Conservation (phyloP, 2,797 vertebrate species). For the Aplochiton taeniatus region DNA sequence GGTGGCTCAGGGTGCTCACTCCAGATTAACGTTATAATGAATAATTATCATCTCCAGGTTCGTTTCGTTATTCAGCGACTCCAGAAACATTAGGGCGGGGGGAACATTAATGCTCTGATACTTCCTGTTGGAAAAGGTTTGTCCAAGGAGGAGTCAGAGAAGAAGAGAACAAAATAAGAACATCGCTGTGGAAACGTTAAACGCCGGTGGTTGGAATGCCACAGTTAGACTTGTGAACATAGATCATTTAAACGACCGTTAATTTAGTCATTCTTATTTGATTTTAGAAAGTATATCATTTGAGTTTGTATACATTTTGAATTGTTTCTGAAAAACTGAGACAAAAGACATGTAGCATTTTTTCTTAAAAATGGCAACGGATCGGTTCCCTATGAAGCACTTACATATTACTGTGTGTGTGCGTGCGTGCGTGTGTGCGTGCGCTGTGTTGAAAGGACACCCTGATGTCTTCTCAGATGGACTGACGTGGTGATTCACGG, state of each 20-base stretch:
- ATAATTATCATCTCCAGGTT: slow-evolving; percentile 54
- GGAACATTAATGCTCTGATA: slow-evolving; percentile 45
- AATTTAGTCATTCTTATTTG: too few species aligned
- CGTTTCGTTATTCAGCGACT: slow-evolving; percentile 36
- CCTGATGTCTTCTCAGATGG: slow-evolving; percentile 51
- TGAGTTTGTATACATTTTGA: too few species aligned
- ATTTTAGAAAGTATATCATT: too few species aligned
- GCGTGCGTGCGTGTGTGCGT: too few species aligned
- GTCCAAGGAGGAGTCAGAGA: slow-evolving; percentile 13
- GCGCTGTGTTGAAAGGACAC: slow-evolving; percentile 24
- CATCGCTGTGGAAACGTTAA: neutral
- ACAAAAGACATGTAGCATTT: too few species aligned
- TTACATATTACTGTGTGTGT: too few species aligned
- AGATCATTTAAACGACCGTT: too few species aligned
- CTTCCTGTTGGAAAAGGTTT: slow-evolving; percentile 15
- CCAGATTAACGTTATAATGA: slow-evolving; percentile 59
- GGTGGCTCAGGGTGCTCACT: slow-evolving; percentile 54
- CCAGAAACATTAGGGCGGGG: slow-evolving; percentile 49
- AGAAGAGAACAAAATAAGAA: slow-evolving; percentile 40
- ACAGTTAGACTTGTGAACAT: too few species aligned
- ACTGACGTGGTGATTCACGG: slow-evolving; percentile 67
- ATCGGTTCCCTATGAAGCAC: too few species aligned
- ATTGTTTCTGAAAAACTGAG: too few species aligned
- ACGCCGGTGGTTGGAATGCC: too few species aligned
- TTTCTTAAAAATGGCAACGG: too few species aligned